phyloP scores from a whole-genome alignment of 1,140 invertebrate genomes.

The Drosophila pseudoananassae region DNA sequence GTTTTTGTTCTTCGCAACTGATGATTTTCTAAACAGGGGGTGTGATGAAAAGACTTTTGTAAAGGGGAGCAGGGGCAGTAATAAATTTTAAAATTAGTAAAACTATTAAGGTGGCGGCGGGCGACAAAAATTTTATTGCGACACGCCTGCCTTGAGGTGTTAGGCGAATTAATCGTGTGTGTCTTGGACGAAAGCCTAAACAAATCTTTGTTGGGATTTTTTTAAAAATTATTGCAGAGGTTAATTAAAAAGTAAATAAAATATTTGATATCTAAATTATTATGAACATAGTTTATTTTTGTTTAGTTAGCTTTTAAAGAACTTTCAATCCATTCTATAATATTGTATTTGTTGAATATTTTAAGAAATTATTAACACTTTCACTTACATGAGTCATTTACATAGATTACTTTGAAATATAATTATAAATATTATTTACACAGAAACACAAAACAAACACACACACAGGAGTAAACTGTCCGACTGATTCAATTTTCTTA shows the following conservation, averaged over 20 bases:
- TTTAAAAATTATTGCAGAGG: background rate
- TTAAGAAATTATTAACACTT: background rate
- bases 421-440: constrained; percentile 50
- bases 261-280: background rate
- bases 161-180: constrained; percentile 65
- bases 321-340: background rate
- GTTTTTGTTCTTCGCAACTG: constrained; percentile 37
- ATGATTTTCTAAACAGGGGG: constrained; percentile 67
- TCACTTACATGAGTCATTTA: constrained; percentile 9
- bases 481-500: constrained; percentile 14
- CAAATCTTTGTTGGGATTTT: constrained; percentile 15
- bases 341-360: background rate
- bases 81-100: constrained; percentile 72
- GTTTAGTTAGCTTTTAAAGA: no score
- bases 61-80: background rate
- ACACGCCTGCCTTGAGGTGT: constrained; percentile 61
- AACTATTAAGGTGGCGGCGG: constrained; percentile 66
- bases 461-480: constrained; percentile 17
- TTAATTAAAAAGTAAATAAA: constrained; percentile 4
- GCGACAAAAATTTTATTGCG: constrained; percentile 56
- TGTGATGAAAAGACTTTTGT: constrained; percentile 38
- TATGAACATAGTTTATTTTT: no score
- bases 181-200: constrained; percentile 12
- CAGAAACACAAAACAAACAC: constrained; percentile 17
- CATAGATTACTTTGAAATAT: constrained; percentile 9